Percentiles rank a stretch among this genome's conserved stretches.
These are phyloP conservation scores for Scleropages formosus DNA, from an alignment of 2,797 vertebrate genomes.

Conservation along the genomic window DNA sequence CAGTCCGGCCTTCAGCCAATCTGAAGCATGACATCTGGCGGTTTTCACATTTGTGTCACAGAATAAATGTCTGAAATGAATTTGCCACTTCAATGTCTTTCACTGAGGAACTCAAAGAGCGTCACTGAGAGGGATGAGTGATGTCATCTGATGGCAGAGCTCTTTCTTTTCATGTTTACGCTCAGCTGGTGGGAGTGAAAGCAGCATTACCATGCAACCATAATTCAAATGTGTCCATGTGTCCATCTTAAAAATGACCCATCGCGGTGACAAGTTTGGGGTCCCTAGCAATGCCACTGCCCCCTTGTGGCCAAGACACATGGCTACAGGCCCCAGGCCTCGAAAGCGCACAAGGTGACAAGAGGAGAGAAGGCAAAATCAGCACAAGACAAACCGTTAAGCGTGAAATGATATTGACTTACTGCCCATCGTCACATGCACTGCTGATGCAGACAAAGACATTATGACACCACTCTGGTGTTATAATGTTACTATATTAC, in stretches of 20 bases:
- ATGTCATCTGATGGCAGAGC: neutral
- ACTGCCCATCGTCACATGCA: no score
- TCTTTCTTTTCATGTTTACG: neutral
- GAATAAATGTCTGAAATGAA: neutral
- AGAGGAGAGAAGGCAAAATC: constrained; percentile 15
- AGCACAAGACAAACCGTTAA: neutral
- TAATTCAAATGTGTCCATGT: neutral
- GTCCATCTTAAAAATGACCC: neutral
- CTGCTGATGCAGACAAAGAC: no score
- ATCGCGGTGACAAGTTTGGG: neutral
- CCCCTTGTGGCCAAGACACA: constrained; percentile 46
- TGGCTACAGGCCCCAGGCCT: constrained; percentile 27
- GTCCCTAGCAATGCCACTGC: constrained; percentile 46
- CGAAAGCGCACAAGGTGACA: neutral
- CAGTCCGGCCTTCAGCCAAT: no score
- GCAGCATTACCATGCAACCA: neutral
- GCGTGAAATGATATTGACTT: no score
- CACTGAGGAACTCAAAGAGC: neutral
- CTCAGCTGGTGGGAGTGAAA: neutral
- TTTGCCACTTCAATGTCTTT: neutral
- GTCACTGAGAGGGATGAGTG: neutral
- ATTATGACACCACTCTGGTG: no score
- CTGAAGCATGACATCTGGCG: neutral
- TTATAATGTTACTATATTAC: no score
- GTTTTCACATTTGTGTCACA: neutral